Conservation (phyloP, 1,140 invertebrate genomes). For the Chymomyza costata region DNA sequence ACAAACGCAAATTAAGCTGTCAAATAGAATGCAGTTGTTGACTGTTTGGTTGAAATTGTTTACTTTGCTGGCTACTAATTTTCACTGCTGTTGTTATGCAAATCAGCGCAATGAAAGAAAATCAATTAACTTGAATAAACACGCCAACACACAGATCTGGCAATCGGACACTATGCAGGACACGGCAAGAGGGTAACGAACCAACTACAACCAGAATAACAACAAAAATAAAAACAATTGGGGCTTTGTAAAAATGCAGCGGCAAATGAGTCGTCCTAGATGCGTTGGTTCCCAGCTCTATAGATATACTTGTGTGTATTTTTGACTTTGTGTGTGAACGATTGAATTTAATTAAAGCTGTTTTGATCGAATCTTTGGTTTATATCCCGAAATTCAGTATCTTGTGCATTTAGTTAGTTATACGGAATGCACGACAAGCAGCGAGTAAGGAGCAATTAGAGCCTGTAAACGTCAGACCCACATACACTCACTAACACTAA, state of each 20-base stretch:
- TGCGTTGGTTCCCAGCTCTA: too few species aligned
- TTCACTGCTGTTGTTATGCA: conserved; percentile 49
- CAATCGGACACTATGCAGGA: conserved; percentile 8
- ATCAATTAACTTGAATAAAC: conserved; percentile 69
- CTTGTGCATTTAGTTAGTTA: conserved; percentile 19
- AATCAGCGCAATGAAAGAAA: conserved; percentile 67
- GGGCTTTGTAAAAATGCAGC: background rate
- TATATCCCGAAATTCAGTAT: background rate
- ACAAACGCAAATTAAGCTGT: conserved; percentile 9
- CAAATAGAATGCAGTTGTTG: conserved; percentile 37
- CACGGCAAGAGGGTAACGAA: background rate
- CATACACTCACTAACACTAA: too few species aligned
- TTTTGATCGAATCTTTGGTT: conserved; percentile 53
- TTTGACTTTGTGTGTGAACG: conserved; percentile 21
- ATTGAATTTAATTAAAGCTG: conserved; percentile 64
- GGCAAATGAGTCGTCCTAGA: too few species aligned
- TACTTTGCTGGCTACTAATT: conserved; percentile 7
- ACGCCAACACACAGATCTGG: too few species aligned
- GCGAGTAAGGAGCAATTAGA: conserved; percentile 46
- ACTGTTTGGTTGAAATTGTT: conserved; percentile 24
- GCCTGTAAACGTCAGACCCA: conserved; percentile 42
- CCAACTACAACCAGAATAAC: conserved; percentile 27
- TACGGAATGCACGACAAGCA: conserved; percentile 5
- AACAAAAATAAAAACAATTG: conserved; percentile 34
- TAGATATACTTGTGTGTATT: conserved; percentile 22